phyloP scores from a whole-genome alignment of 2,113 vertebrate genomes.

The Mormyrus iriodes region DNA sequence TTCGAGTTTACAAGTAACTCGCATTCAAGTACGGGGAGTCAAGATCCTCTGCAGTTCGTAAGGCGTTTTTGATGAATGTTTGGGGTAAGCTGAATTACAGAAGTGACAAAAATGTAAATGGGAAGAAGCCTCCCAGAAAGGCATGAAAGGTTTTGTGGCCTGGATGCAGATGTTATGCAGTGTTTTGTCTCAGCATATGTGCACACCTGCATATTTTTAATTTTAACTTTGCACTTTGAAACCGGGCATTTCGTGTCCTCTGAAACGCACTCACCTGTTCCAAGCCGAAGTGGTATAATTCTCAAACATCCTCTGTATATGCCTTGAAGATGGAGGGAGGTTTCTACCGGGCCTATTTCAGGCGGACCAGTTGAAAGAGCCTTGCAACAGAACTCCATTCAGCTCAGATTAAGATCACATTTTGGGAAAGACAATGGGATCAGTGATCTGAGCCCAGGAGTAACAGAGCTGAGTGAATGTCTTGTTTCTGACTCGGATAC shows the following conservation, averaged over 20 bases:
- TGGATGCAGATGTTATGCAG: not conserved
- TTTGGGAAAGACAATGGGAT: slow-evolving; percentile 49
- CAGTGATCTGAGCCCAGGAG: slow-evolving; percentile 47
- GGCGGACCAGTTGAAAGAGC: slow-evolving; percentile 45
- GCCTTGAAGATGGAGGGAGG: slow-evolving; percentile 28
- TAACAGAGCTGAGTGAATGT: slow-evolving; percentile 48
- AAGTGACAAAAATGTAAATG: not conserved
- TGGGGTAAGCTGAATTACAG: not conserved
- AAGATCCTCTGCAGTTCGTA: not conserved
- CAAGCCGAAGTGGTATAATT: not conserved
- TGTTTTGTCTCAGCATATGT: not conserved
- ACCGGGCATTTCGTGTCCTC: not conserved
- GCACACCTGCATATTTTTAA: not conserved
- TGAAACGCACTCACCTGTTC: slow-evolving; percentile 10
- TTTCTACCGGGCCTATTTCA: slow-evolving; percentile 35
- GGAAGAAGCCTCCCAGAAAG: not conserved
- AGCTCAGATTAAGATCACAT: slow-evolving; percentile 58
- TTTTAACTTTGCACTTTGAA: slow-evolving; percentile 2
- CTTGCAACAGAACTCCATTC: slow-evolving; percentile 52
- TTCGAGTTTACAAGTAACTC: not conserved
- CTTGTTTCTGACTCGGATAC: slow-evolving; percentile 31
- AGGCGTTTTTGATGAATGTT: not conserved
- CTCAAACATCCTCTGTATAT: slow-evolving; percentile 24
- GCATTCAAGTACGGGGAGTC: not conserved
- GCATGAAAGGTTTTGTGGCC: not conserved